Conservation (phyloP, 1,140 invertebrate species). For the Drosophila parabipectinata region DNA sequence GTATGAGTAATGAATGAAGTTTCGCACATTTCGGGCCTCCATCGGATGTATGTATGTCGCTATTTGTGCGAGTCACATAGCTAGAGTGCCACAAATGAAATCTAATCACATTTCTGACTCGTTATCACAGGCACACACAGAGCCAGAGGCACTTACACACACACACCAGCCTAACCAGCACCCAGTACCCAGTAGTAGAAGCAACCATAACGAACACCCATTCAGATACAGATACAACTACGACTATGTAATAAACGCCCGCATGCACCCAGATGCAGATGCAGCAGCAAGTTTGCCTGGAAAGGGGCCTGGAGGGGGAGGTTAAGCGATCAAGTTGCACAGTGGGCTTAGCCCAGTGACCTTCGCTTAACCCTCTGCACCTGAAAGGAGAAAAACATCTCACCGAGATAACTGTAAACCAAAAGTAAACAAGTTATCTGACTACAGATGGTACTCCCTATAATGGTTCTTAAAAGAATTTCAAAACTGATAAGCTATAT, state of each 20-base stretch:
- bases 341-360: conserved; percentile 50
- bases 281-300: conserved; percentile 24
- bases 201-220: not conserved
- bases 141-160: not conserved
- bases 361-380: conserved; percentile 30
- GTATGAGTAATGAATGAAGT: conserved; percentile 61
- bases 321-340: conserved; percentile 47
- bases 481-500: no score
- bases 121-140: conserved; percentile 56
- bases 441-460: not conserved
- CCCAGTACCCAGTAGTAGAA: not conserved
- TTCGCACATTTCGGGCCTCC: conserved; percentile 44
- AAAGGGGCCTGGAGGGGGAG: not conserved
- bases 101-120: conserved; percentile 69
- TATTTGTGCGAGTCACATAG: conserved; percentile 18
- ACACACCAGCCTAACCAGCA: conserved; percentile 8
- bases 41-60: conserved; percentile 11
- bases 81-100: conserved; percentile 63
- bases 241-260: conserved; percentile 47
- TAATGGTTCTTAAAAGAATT: not conserved
- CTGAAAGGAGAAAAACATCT: conserved; percentile 29
- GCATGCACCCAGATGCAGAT: conserved; percentile 51
- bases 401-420: conserved; percentile 9
- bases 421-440: not conserved
- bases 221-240: conserved; percentile 8